A percentile compares a stretch with the other conserved stretches of the same genome.
Conservation (phyloP, 2,797 vertebrate species). For the Cossypha caffra region DNA sequence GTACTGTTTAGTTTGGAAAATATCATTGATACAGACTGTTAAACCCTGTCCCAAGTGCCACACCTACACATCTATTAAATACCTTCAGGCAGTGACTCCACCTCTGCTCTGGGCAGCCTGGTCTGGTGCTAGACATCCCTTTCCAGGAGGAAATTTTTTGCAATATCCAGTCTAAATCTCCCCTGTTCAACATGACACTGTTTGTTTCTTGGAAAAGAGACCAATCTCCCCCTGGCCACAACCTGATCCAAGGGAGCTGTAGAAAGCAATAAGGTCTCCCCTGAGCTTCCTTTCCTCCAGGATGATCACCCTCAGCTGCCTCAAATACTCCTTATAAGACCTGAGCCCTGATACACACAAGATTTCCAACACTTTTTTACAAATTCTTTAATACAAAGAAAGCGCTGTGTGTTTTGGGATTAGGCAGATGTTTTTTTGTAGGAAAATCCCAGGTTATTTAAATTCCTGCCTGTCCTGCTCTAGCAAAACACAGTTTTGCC, state of each 20-base stretch:
- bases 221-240: neutral
- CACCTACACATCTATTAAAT: neutral
- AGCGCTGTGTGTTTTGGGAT: neutral
- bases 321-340: neutral
- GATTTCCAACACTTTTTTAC: neutral
- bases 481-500: neutral
- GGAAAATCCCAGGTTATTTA: neutral
- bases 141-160: neutral
- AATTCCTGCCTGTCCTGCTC: neutral
- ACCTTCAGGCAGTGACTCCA: neutral
- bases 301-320: neutral
- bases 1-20: neutral
- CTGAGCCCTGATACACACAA: neutral
- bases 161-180: neutral
- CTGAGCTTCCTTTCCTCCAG: neutral
- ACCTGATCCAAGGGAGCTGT: neutral
- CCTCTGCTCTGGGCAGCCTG: neutral
- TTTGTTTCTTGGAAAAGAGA: neutral
- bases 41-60: neutral
- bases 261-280: neutral
- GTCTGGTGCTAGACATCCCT: neutral
- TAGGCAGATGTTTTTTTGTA: neutral
- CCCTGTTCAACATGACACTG: neutral
- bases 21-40: fast-evolving
- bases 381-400: neutral